Evolutionary conservation across 2,797 vertebrate genomes (phyloP).

Genomic region (Centropyge bicolor): DNA sequence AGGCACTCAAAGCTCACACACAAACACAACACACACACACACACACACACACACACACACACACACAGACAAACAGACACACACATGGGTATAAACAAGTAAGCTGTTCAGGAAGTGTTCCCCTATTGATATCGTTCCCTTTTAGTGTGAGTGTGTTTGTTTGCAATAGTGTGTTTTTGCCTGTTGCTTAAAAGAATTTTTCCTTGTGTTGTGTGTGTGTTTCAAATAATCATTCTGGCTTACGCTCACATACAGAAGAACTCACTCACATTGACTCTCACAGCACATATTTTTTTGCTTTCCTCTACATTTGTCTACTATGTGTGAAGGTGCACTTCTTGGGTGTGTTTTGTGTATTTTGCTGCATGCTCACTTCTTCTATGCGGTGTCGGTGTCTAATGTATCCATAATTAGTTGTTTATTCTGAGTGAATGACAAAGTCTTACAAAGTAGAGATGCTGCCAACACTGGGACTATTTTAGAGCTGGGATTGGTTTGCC

Average conservation of each 20-base stretch:
- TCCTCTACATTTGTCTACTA: neutral
- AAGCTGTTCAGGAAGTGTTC: slow-evolving; percentile 51
- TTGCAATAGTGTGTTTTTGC: neutral
- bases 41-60: slow-evolving; percentile 10
- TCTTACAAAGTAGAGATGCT: slow-evolving; percentile 25
- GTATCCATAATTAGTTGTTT: neutral
- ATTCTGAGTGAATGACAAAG: slow-evolving; percentile 11
- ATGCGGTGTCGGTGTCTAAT: slow-evolving; percentile 27
- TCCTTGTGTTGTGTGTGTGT: neutral
- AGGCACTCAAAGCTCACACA: slow-evolving; percentile 58
- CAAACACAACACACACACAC: slow-evolving; percentile 28
- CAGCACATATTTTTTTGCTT: neutral
- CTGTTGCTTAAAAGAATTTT: neutral
- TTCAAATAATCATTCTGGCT: neutral
- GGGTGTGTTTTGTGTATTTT: slow-evolving; percentile 10
- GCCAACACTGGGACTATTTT: slow-evolving; percentile 34
- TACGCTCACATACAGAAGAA: neutral
- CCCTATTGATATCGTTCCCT: slow-evolving; percentile 5
- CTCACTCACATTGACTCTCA: neutral
- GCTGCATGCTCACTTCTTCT: neutral
- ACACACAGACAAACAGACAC: slow-evolving; percentile 13
- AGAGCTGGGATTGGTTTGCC: neutral
- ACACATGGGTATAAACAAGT: slow-evolving; percentile 2
- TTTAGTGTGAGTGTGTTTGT: neutral
- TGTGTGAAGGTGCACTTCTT: slow-evolving; percentile 3